phyloP scores from a whole-genome alignment of 2,113 vertebrate species.

The Neodon shergylaensis region DNA sequence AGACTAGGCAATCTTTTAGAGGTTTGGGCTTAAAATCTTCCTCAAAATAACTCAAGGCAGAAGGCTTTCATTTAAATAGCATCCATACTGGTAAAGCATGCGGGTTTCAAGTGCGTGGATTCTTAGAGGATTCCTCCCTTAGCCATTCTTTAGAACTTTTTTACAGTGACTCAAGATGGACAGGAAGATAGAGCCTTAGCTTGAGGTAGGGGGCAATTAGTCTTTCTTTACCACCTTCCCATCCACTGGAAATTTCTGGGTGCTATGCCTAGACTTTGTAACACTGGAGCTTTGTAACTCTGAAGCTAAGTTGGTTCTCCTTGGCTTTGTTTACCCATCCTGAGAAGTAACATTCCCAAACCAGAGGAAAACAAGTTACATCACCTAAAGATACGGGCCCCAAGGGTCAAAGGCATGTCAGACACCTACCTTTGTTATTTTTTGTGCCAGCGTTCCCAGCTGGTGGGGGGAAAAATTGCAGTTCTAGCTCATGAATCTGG shows the following conservation, averaged over 20 bases:
- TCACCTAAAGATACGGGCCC: neutral
- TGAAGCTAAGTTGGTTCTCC: constrained; percentile 21
- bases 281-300: neutral
- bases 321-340: neutral
- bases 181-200: neutral
- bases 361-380: constrained; percentile 64
- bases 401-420: neutral
- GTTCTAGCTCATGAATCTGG: neutral
- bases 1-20: neutral
- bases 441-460: neutral
- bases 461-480: neutral
- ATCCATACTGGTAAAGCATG: neutral
- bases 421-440: constrained; percentile 61
- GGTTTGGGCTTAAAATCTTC: constrained; percentile 12
- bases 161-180: neutral
- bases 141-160: neutral
- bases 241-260: neutral
- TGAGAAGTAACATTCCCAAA: constrained; percentile 49
- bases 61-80: neutral
- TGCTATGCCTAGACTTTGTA: constrained; percentile 28
- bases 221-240: neutral
- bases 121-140: neutral
- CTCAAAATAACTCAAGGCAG: neutral
- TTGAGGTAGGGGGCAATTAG: neutral
- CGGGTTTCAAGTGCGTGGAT: neutral